These are phyloP conservation scores for Cheiracanthium punctorium DNA, from an alignment of 2,888 invertebrate genomes.

Conservation along the genomic window DNA sequence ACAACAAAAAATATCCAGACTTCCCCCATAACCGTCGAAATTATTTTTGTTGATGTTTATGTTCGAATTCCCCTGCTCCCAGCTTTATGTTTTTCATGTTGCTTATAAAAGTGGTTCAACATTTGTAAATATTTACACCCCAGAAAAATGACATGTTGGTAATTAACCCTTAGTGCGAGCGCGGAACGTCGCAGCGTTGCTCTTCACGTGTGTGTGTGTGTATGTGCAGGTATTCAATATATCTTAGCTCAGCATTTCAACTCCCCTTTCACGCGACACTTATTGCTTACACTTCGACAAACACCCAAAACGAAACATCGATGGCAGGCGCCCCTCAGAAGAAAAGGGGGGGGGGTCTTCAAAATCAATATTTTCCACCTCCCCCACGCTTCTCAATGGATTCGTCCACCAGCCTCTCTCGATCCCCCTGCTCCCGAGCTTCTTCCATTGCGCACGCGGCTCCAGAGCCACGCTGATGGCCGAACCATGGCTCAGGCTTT, in stretches of 20 bases:
- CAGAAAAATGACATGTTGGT: background rate
- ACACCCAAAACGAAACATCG: constrained; percentile 47
- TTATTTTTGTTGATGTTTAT: too few relatives aligned
- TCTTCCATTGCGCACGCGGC: constrained; percentile 56
- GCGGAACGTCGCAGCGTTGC: background rate
- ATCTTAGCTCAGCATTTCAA: constrained; percentile 21
- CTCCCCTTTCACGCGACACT: constrained; percentile 25
- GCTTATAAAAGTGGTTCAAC: background rate
- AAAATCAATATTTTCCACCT: constrained; percentile 60
- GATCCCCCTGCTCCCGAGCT: constrained; percentile 46
- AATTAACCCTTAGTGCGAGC: background rate
- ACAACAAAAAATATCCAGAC: too few relatives aligned
- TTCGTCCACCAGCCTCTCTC: constrained; percentile 34
- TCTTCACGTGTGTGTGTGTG: constrained; percentile 13
- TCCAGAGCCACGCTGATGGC: constrained; percentile 17
- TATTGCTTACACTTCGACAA: constrained; percentile 42
- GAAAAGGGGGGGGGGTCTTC: background rate
- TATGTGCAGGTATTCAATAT: constrained; percentile 17
- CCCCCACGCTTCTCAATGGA: constrained; percentile 47
- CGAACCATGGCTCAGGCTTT: constrained; percentile 29
- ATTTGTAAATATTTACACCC: constrained; percentile 5
- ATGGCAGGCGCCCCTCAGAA: constrained; percentile 23
- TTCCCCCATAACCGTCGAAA: too few relatives aligned
- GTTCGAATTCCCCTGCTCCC: too few relatives aligned
- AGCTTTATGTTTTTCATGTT: background rate